Base-by-base conservation (phyloP, 2,888 invertebrate genomes). In the Corbicula japonica region DNA sequence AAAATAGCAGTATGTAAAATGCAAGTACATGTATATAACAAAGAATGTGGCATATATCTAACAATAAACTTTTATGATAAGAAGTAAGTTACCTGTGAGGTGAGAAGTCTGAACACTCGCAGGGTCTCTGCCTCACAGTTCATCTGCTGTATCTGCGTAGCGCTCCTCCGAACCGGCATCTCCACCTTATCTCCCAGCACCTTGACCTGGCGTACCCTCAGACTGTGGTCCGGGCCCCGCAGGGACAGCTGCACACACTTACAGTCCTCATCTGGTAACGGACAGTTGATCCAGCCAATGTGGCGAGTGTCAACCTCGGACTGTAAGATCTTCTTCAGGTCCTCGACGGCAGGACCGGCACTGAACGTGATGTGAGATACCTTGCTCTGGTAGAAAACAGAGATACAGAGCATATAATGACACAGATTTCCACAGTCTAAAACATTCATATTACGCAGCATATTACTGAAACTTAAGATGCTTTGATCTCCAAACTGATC, bases 41-140 rank as follows among this genome's bases (percentile, higher is more conserved):
- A n/a, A n/a, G n/a, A n/a, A n/a, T n/a, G n/a, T n/a, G n/a, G n/a
- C n/a, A n/a, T n/a, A n/a, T n/a, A n/a, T n/a, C n/a, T n/a, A n/a
- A n/a, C n/a, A n/a, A n/a, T n/a, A n/a, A n/a, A n/a, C n/a, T n/a
- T n/a, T n/a, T n/a, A n/a, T n/a, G n/a, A n/a, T n/a, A n/a, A n/a
- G n/a, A 48, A n/a, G 6, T n/a, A 4, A 44, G 83, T 84, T 92
- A 96, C 97, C 95, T 97, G 97, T 54, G 97, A 96, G 0, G 98
- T 98, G 44, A 99, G 96, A 8, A 98, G 95, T 18, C 98, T 95
- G 93, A 99, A 99, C 0, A 99, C 98, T 83, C 97, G 95, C 48
- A 99, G 94, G 0, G 98, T 98, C 94, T 98, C 98, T 0, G 96
- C 95, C 94, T 98, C 98, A 87, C 98, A 97, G 90, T 97, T 96